Conservation (phyloP, 2,113 vertebrate genomes). For the Microcebus ravelobensis region DNA sequence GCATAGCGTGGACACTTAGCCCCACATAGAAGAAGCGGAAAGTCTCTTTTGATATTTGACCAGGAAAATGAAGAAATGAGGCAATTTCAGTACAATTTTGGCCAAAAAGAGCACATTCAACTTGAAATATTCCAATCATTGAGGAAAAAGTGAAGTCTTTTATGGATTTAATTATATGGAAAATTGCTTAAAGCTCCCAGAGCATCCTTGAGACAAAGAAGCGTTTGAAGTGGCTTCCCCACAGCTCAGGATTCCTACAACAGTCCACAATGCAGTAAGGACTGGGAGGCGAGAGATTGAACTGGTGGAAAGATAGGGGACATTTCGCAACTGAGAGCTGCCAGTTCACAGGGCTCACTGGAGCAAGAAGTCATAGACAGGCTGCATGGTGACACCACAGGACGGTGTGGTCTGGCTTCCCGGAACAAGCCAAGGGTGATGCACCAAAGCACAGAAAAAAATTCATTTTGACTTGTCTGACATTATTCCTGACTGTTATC, state of each 20-base stretch:
- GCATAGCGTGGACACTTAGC: accelerated
- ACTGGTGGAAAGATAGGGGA: neutral
- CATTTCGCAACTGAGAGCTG: neutral
- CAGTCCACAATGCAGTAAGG: neutral
- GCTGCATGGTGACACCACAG: neutral
- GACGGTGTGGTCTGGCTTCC: neutral
- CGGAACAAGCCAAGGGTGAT: neutral
- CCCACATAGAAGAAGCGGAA: neutral
- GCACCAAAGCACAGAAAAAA: neutral
- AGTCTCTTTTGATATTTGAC: neutral
- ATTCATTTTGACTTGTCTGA: neutral
- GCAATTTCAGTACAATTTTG: neutral
- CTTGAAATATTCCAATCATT: neutral
- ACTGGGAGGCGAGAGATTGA: neutral
- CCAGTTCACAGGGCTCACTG: neutral
- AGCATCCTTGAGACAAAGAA: neutral
- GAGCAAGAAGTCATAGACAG: neutral
- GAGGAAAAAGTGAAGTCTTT: neutral
- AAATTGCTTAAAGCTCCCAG: neutral
- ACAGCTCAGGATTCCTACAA: neutral
- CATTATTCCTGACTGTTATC: neutral
- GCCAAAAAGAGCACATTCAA: neutral
- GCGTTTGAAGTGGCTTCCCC: neutral
- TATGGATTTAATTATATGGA: conserved; percentile 5
- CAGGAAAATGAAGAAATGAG: neutral